These are phyloP conservation scores for Anodontia alba DNA, from an alignment of 2,888 invertebrate species.

Conservation along the genomic window DNA sequence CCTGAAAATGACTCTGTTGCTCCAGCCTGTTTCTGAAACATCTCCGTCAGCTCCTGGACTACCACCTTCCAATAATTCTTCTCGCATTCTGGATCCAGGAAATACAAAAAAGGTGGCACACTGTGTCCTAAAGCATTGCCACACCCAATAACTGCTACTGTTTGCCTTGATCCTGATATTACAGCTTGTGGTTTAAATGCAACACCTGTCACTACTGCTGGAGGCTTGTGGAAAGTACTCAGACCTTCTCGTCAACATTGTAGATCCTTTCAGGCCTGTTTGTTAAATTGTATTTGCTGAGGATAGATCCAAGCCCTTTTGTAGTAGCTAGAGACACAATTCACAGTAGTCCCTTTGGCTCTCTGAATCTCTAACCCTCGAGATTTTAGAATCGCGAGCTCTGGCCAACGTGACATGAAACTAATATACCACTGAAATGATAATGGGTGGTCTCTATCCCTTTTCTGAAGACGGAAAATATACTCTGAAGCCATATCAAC, in stretches of 20 bases:
- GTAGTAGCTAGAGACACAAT: too few relatives aligned
- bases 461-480: too few relatives aligned
- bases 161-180: neutral
- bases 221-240: too few relatives aligned
- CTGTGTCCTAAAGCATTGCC: neutral
- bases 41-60: neutral
- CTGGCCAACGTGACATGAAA: too few relatives aligned
- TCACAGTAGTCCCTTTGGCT: neutral
- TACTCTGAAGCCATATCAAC: too few relatives aligned
- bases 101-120: neutral
- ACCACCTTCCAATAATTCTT: neutral
- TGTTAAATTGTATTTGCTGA: neutral
- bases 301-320: neutral
- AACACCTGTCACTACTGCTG: neutral
- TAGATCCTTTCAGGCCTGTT: neutral
- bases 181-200: neutral
- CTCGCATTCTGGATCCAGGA: neutral
- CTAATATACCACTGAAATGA: neutral
- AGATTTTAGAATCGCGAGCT: too few relatives aligned
- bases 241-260: neutral
- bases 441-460: too few relatives aligned
- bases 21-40: neutral
- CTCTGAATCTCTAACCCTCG: too few relatives aligned
- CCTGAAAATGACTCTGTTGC: neutral
- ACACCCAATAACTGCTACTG: neutral